Base-by-base conservation (phyloP, 1,140 invertebrate genomes). In the Cotesia typhae region DNA sequence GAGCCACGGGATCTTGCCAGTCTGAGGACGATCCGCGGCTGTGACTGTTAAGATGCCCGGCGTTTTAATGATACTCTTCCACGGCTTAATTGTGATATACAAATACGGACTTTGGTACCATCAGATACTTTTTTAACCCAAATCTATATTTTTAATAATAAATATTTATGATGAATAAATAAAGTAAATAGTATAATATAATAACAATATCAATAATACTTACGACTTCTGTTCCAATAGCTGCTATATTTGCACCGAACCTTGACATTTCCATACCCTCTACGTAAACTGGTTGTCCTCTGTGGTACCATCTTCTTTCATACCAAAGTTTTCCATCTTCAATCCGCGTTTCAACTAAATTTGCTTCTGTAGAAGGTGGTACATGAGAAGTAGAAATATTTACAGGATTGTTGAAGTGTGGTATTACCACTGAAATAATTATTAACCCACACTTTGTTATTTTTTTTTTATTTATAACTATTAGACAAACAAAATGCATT, bases 291-390 rank as follows among this genome's bases (percentile, higher is more conserved):
- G 94, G 92, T 86, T 98, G 96, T 2, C 96, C 96, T 72, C 96
- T 90, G 83, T 97, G 95, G 87, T 94, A 98, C 96, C 96, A 98
- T 85, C 95, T 90, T 78, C 95, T 92, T 86, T 98, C 96, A 88
- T 96, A 98, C 78, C 95, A 89, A 59, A 98, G 87, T 88, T 97
- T 96, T 67, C 96, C 96, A 88, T 98, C 96, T 87, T 98, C 96
- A 78, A 98, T 96, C 78, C 92, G 91, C 12, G 94, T 94, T 79
- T 97, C 95, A 37, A 90, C 88, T 36, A 90, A 82, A 67, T 89
- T 81, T 4, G 84, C 75, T 69, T 89, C 87, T 53, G 76, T 76
- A 47, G 87, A 53, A 28, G 81, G 78, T 68, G 78, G 77, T 72
- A 81, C 81, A 74, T 81, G 82, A 75, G 84, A 80, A 76, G 80